A percentile compares a stretch with the other conserved stretches of the same genome.
These are phyloP conservation scores for Ascaphus truei DNA, from an alignment of 2,113 vertebrate genomes.

Conservation along the genomic window DNA sequence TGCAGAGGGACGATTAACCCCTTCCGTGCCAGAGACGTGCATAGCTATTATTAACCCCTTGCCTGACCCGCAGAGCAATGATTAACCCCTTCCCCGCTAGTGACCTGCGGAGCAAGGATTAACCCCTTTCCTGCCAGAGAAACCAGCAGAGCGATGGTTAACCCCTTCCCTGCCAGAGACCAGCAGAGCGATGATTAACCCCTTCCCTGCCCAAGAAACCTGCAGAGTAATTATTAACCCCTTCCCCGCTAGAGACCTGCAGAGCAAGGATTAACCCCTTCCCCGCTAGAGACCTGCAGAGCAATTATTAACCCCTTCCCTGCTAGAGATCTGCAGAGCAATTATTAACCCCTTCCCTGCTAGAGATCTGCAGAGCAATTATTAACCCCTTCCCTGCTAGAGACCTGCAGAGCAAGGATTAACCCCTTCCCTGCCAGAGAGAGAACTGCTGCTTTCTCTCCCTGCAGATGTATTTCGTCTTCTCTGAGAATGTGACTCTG, in stretches of 20 bases:
- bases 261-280: no score
- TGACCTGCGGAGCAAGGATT: background rate
- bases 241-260: no score
- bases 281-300: no score
- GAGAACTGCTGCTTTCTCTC: constrained; percentile 17
- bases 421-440: background rate
- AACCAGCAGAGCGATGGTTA: no score
- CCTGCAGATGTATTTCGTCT: constrained; percentile 84
- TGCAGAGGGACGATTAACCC: background rate
- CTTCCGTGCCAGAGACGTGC: background rate
- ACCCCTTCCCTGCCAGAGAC: background rate
- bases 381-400: no score
- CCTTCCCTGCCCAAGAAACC: background rate
- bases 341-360: background rate
- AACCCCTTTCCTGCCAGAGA: no score
- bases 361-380: background rate
- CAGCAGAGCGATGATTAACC: background rate
- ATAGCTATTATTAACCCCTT: background rate
- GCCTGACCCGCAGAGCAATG: background rate
- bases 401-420: background rate
- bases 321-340: no score
- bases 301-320: background rate
- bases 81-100: background rate
- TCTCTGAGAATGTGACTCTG: constrained; percentile 73
- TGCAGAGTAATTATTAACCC: background rate